Evolutionary conservation across 2,113 vertebrate genomes (phyloP).

Genomic region (Myotis davidii): DNA sequence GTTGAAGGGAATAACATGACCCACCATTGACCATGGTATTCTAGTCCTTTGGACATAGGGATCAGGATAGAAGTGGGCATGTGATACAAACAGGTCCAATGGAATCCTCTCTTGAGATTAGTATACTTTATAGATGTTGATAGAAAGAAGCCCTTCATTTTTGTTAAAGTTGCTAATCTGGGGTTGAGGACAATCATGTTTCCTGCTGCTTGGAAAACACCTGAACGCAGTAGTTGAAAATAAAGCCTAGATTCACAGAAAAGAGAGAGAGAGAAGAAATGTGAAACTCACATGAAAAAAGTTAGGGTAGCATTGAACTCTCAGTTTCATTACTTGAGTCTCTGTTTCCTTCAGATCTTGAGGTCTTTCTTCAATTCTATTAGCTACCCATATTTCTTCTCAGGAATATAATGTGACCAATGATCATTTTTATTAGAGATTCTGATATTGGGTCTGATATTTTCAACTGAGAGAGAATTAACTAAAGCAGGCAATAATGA

Average conservation of each 20-base stretch:
- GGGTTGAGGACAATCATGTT: not conserved
- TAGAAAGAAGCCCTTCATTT: not conserved
- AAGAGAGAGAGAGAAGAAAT: not conserved
- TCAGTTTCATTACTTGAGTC: not conserved
- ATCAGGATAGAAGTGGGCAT: not conserved
- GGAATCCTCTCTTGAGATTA: not conserved
- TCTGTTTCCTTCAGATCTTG: not conserved
- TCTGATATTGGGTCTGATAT: not conserved
- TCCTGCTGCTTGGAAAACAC: not conserved
- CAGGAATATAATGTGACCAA: not conserved
- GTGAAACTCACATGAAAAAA: not conserved
- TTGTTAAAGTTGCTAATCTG: not conserved
- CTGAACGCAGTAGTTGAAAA: not conserved
- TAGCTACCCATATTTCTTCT: not conserved
- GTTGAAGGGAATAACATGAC: not conserved
- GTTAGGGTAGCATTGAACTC: fast-evolving
- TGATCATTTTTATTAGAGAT: not conserved
- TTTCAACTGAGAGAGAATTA: not conserved
- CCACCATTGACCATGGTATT: not conserved
- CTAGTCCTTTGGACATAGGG: not conserved
- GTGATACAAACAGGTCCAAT: not conserved
- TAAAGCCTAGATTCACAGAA: not conserved
- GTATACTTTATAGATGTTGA: not conserved
- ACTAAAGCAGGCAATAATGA: not conserved
- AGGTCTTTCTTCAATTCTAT: not conserved